These are phyloP conservation scores for Drosophila eugracilis DNA, from an alignment of 1,140 invertebrate genomes.

Conservation along the genomic window DNA sequence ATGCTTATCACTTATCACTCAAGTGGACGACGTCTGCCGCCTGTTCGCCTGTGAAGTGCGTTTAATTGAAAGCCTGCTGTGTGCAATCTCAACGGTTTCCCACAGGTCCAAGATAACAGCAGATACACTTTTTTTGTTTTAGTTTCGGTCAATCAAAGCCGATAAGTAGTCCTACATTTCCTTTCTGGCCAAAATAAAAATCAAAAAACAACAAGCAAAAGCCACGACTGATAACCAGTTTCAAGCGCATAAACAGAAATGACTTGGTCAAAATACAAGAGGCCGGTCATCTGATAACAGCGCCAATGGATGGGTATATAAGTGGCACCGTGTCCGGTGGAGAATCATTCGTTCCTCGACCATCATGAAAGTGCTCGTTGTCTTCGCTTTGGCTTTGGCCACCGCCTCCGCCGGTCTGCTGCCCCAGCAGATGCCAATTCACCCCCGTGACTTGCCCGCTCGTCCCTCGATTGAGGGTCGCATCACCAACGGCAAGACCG, in stretches of 20 bases:
- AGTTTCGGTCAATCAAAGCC: constrained; percentile 11
- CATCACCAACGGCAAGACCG: constrained; percentile 73
- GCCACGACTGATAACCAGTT: constrained; percentile 8
- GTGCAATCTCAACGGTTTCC: constrained; percentile 36
- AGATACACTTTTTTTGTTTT: constrained; percentile 17
- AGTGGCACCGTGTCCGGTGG: not conserved
- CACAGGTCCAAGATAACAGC: constrained; percentile 24
- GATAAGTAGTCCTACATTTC: constrained; percentile 29
- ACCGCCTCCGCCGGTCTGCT: constrained; percentile 61
- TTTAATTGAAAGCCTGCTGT: constrained; percentile 48
- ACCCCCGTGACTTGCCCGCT: constrained; percentile 59
- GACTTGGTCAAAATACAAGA: constrained; percentile 29
- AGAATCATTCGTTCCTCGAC: constrained; percentile 61
- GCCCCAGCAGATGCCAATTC: constrained; percentile 47
- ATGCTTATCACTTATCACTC: constrained; percentile 13
- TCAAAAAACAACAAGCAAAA: not conserved
- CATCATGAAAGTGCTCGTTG: constrained; percentile 76
- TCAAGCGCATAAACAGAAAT: constrained; percentile 23
- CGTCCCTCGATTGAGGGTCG: constrained; percentile 60
- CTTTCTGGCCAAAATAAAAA: constrained; percentile 6
- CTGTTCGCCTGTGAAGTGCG: constrained; percentile 28
- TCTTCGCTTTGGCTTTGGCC: constrained; percentile 71
- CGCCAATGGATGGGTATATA: constrained; percentile 33
- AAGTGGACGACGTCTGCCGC: constrained; percentile 28
- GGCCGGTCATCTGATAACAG: constrained; percentile 21